A percentile compares a stretch with the other conserved stretches of the same genome.
Evolutionary conservation across 2,888 invertebrate genomes (phyloP).

Genomic region (Opisthograptis luteolata): DNA sequence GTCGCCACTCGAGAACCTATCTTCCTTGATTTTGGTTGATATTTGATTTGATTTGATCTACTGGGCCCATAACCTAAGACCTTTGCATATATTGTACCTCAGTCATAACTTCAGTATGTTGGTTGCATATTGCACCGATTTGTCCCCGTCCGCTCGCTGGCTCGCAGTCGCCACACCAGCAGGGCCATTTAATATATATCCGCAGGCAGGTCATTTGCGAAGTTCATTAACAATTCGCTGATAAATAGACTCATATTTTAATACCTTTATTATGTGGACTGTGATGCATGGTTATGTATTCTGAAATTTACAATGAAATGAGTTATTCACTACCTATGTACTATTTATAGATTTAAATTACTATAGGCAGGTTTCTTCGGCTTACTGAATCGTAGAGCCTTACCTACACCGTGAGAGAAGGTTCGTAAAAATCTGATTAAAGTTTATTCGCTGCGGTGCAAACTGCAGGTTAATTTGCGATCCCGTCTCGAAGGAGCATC

Average conservation of each 20-base stretch:
- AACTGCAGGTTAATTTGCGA: background rate
- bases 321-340: too few relatives aligned
- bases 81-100: too few relatives aligned
- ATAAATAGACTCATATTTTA: constrained; percentile 10
- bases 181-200: too few relatives aligned
- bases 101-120: too few relatives aligned
- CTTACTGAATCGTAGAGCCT: too few relatives aligned
- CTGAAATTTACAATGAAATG: background rate
- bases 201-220: constrained; percentile 3
- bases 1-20: too few relatives aligned
- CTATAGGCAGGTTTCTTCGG: too few relatives aligned
- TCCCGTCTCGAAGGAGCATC: background rate
- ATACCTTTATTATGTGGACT: constrained; percentile 5
- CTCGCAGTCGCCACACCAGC: too few relatives aligned
- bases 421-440: constrained; percentile 1
- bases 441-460: background rate
- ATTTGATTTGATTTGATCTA: too few relatives aligned
- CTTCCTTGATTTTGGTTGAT: too few relatives aligned
- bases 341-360: too few relatives aligned
- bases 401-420: background rate
- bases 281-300: background rate
- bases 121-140: background rate
- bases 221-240: constrained; percentile 4
- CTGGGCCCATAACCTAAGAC: too few relatives aligned
- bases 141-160: background rate